phyloP scores from a whole-genome alignment of 2,113 vertebrate species.

The Paradoxurus hermaphroditus region DNA sequence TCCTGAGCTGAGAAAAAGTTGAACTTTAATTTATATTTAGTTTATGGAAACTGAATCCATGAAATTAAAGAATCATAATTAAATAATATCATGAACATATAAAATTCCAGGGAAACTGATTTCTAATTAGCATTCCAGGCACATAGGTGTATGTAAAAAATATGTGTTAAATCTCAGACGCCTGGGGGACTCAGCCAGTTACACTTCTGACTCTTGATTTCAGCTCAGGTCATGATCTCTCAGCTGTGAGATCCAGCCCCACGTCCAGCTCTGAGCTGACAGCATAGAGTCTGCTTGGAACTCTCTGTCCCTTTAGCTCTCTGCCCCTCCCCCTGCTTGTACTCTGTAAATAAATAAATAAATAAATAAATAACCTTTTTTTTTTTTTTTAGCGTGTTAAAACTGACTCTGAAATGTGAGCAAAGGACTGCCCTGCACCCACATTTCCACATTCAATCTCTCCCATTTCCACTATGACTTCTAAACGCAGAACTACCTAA shows the following conservation, averaged over 20 bases:
- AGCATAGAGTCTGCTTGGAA: too few species aligned
- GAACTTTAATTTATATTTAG: neutral
- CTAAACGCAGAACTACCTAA: neutral
- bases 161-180: too few species aligned
- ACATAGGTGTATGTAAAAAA: neutral
- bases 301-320: too few species aligned
- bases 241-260: too few species aligned
- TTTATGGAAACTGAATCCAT: neutral
- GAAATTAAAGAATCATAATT: neutral
- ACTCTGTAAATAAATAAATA: too few species aligned
- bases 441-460: neutral
- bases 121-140: neutral
- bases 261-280: too few species aligned
- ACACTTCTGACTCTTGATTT: too few species aligned
- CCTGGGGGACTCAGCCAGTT: too few species aligned
- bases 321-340: too few species aligned
- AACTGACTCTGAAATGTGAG: neutral
- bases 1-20: neutral
- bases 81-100: neutral
- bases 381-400: neutral
- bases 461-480: neutral
- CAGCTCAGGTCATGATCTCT: too few species aligned
- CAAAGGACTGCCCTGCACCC: neutral
- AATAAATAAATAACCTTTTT: too few species aligned
- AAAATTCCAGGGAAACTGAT: neutral